Percentiles rank a stretch among this genome's conserved stretches.
phyloP scores from a whole-genome alignment of 2,888 invertebrate genomes.

The Proisotoma minuta region DNA sequence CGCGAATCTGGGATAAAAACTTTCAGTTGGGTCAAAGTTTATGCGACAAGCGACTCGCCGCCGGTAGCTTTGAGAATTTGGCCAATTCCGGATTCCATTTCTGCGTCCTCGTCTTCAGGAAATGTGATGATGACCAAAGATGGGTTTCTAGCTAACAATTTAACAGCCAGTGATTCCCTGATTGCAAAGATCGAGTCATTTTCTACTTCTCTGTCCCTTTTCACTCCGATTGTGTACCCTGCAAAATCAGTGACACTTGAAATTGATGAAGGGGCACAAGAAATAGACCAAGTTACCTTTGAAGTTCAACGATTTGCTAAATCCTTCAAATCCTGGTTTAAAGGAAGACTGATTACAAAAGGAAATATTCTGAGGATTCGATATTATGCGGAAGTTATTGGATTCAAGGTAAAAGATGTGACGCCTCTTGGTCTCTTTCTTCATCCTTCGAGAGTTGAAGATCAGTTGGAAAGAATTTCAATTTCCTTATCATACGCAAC shows the following conservation, averaged over 20 bases:
- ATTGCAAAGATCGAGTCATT: neutral
- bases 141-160: constrained; percentile 21
- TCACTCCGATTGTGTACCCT: neutral
- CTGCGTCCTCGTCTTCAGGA: constrained; percentile 13
- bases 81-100: constrained; percentile 36
- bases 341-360: constrained; percentile 24
- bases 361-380: constrained; percentile 35
- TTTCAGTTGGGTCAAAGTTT: constrained; percentile 34
- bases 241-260: constrained; percentile 26
- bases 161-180: constrained; percentile 12
- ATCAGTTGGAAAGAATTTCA: constrained; percentile 5
- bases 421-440: neutral
- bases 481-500: neutral
- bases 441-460: neutral
- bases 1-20: constrained; percentile 38
- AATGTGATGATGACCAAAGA: constrained; percentile 20
- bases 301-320: constrained; percentile 27
- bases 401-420: constrained; percentile 22
- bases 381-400: constrained; percentile 34
- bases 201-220: constrained; percentile 1
- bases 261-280: constrained; percentile 15
- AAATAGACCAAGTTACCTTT: constrained; percentile 20
- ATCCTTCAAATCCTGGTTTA: constrained; percentile 23
- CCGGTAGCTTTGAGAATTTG: constrained; percentile 34
- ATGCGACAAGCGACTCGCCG: neutral